phyloP scores from a whole-genome alignment of 2,113 vertebrate genomes.

The Hippocampus zosterae region DNA sequence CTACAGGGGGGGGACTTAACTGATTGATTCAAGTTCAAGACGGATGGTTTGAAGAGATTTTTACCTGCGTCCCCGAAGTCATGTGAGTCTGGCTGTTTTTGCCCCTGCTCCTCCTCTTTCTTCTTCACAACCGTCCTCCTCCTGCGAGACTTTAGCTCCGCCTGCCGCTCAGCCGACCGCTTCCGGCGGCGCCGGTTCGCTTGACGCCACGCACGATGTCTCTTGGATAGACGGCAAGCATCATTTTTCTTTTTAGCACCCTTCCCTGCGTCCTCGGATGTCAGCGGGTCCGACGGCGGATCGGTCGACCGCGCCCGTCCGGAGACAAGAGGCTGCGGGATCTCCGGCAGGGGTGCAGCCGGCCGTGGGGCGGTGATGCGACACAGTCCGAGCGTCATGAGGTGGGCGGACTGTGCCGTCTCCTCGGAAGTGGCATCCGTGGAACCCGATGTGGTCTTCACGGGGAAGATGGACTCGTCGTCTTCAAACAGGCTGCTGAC shows the following conservation, averaged over 20 bases:
- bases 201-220: not conserved
- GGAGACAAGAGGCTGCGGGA: slow-evolving; percentile 4
- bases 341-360: not conserved
- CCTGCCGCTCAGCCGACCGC: slow-evolving; percentile 37
- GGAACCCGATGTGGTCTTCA: slow-evolving; percentile 34
- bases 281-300: not conserved
- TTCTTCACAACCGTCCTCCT: not conserved
- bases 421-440: slow-evolving; percentile 54
- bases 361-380: slow-evolving; percentile 49
- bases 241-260: not conserved
- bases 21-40: too few species aligned
- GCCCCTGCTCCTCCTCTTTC: not conserved
- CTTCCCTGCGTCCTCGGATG: not conserved
- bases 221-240: not conserved
- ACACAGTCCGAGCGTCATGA: slow-evolving; percentile 65
- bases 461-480: slow-evolving; percentile 8
- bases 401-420: slow-evolving; percentile 65
- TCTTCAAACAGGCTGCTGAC: slow-evolving; percentile 69
- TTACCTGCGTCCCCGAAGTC: slow-evolving; percentile 5
- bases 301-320: too few species aligned
- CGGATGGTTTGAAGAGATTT: not conserved
- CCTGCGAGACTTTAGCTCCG: slow-evolving; percentile 50
- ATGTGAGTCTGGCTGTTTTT: not conserved
- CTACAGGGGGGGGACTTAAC: too few species aligned
- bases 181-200: not conserved